Evolutionary conservation across 2,113 vertebrate genomes (phyloP).

Genomic region (Cacatua alba): DNA sequence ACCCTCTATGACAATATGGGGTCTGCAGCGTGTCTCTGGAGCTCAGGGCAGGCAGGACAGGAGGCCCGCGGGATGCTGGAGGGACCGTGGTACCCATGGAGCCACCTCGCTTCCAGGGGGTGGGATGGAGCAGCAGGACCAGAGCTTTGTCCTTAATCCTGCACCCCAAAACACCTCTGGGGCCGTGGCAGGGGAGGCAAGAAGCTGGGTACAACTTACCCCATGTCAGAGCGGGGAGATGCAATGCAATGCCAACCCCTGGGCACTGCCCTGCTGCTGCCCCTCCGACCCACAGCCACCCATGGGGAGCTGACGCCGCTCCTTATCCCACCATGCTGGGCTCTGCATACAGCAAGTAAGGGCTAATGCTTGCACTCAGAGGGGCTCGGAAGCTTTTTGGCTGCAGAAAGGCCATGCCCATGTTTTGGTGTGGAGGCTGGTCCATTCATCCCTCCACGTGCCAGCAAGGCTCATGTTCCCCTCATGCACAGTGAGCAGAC

Average conservation of each 20-base stretch:
- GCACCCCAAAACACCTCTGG: accelerated
- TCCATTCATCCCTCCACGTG: accelerated
- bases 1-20: neutral
- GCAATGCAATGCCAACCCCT: accelerated
- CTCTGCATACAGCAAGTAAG: neutral
- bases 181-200: accelerated
- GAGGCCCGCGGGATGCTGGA: neutral
- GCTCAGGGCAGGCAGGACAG: neutral
- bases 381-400: neutral
- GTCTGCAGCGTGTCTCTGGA: neutral
- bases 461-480: accelerated
- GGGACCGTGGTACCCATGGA: neutral
- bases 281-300: neutral
- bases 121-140: neutral
- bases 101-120: neutral
- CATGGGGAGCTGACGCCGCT: accelerated
- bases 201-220: neutral
- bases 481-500: accelerated
- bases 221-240: neutral
- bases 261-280: neutral
- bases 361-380: neutral
- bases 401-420: neutral
- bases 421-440: neutral
- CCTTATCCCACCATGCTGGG: accelerated
- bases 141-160: neutral